Evolutionary conservation across 2,113 vertebrate genomes (phyloP), one percentile per base, ranked within the genome.

Genomic region (Bucco capensis): DNA sequence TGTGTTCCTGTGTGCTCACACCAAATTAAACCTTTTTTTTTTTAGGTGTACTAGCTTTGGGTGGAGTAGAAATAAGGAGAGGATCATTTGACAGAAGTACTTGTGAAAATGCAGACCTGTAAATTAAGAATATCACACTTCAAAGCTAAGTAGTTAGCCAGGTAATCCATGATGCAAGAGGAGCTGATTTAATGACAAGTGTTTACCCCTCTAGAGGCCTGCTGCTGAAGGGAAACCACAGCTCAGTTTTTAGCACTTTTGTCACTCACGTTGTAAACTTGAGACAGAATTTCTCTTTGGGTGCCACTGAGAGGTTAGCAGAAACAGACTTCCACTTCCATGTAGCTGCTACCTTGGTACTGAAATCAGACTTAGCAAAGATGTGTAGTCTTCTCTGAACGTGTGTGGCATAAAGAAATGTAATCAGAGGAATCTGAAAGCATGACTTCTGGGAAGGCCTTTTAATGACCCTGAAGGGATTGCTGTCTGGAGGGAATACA

Each of bases 401-500:
- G 25, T n/a, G 30, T 28, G 7, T 2, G n/a, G 8, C 23, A 6
- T 19, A 42, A 77, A 78, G 73, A 44, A 49, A 67, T 3, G 2
- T 44, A 37, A 79, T 64, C 24, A 89, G 83, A 89, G 58, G 54
- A 60, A 42, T 30, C 21, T 1, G 37, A 65, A 82, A 53, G 62
- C 58, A 12, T 35, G 56, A 62, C 61, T 92, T 38, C 67, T 50
- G 15, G 66, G 76, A 61, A 78, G 44, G 25, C 14, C 62, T 86
- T 94, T 84, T 78, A 94, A 88, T 91, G 85, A 86, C 77, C 80
- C 79, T 53, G 89, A 91, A 78, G 91, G 89, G 82, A 42, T 70
- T 54, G 84, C 56, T 86, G 51, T 70, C 74, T 61, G 71, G 33
- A 31, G 86, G 78, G 78, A 77, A 37, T 60, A 65, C 19, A 4